These are phyloP conservation scores for Lophura nycthemera DNA, from an alignment of 2,113 vertebrate genomes.

Conservation along the genomic window DNA sequence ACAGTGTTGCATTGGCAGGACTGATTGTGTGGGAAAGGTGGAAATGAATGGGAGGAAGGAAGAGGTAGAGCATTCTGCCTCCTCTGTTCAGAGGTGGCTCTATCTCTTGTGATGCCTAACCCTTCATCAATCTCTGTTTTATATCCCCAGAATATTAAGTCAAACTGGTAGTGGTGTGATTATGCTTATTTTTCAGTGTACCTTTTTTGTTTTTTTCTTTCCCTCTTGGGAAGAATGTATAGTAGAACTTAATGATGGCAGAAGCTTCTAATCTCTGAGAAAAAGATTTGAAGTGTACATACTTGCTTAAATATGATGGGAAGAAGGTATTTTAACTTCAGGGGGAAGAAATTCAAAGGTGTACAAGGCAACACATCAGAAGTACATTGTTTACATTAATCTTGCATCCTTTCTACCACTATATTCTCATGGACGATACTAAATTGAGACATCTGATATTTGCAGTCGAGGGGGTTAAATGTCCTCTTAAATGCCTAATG, in stretches of 20 bases:
- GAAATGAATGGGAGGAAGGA: not conserved
- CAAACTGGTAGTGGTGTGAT: not conserved
- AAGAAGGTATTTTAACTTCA: not conserved
- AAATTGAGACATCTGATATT: constrained; percentile 15
- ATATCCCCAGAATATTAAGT: not conserved
- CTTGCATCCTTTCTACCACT: not conserved
- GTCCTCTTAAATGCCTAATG: not conserved
- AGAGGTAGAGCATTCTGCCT: not conserved
- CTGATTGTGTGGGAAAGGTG: not conserved
- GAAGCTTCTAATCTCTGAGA: not conserved
- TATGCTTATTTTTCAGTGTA: not conserved
- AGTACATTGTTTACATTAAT: not conserved
- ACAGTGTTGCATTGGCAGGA: not conserved
- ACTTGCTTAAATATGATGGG: not conserved
- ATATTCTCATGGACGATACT: not conserved
- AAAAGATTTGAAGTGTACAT: accelerated
- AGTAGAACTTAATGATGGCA: not conserved
- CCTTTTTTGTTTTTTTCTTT: not conserved
- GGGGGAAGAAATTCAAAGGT: not conserved
- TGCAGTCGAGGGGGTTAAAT: not conserved
- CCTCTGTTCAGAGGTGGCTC: not conserved
- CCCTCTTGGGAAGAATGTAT: not conserved
- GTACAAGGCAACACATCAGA: not conserved
- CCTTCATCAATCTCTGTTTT: not conserved
- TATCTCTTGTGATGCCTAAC: accelerated